Conservation (phyloP, 35 echinoderm and acorn worm genomes). For the Ptychodera flava region DNA sequence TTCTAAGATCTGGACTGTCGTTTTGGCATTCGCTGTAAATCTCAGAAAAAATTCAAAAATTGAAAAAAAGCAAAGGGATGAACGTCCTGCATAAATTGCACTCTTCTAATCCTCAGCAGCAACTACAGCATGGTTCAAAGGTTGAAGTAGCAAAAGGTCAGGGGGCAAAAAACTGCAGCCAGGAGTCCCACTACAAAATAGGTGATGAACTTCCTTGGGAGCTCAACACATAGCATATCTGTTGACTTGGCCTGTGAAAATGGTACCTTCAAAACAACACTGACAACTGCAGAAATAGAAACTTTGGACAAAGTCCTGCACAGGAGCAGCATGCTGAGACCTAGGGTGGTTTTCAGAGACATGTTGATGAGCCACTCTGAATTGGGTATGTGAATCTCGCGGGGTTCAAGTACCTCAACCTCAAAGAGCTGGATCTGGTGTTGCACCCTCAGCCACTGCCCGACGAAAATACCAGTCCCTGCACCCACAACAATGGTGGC, state of each 20-base stretch:
- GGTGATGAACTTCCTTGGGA: not conserved
- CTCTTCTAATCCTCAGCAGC: no score
- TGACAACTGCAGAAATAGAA: not conserved
- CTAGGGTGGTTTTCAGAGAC: not conserved
- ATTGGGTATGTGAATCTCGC: not conserved
- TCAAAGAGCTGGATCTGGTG: not conserved
- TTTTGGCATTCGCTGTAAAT: no score
- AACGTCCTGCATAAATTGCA: no score
- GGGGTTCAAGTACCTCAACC: not conserved
- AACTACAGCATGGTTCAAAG: no score
- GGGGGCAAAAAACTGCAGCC: not conserved
- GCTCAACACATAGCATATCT: not conserved
- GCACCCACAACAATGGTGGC: not conserved
- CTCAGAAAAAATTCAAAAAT: no score
- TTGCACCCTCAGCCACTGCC: not conserved
- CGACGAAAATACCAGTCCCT: not conserved
- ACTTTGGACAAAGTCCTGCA: not conserved
- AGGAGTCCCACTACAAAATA: not conserved
- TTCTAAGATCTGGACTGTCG: no score
- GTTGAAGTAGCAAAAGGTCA: not conserved
- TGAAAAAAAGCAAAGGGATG: no score
- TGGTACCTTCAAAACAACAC: not conserved
- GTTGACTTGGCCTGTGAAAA: not conserved
- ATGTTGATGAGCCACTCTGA: not conserved
- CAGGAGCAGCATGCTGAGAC: not conserved